Percentiles rank a stretch among this genome's conserved stretches.
Evolutionary conservation across 35 echinoderm and acorn worm genomes (phyloP).

Genomic region (Heliocidaris erythrogramma): DNA sequence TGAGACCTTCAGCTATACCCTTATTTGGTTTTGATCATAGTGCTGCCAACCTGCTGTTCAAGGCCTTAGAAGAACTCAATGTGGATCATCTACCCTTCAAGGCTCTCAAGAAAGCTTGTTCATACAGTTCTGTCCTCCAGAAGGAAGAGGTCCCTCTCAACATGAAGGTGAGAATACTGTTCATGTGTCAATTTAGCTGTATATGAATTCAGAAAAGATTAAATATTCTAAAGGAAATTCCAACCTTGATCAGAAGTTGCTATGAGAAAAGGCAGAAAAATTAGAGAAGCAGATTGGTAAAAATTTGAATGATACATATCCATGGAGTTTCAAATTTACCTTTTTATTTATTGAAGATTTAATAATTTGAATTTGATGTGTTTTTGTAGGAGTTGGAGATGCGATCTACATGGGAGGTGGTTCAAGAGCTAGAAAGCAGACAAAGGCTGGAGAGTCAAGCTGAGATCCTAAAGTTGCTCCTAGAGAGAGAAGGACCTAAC

Average conservation of each 20-base stretch:
- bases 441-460: slow-evolving; percentile 55
- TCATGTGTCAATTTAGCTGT: no score
- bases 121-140: not conserved
- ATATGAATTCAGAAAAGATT: no score
- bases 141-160: slow-evolving; percentile 53
- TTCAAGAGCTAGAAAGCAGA: slow-evolving; percentile 53
- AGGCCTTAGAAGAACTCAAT: slow-evolving; percentile 70
- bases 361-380: no score
- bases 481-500: slow-evolving; percentile 74
- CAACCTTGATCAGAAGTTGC: no score
- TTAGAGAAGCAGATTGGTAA: no score
- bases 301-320: no score
- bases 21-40: not conserved
- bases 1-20: no score
- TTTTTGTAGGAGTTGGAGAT: not conserved
- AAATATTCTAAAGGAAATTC: no score
- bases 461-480: slow-evolving; percentile 60
- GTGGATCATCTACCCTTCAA: slow-evolving; percentile 70
- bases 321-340: no score
- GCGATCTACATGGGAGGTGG: slow-evolving; percentile 72
- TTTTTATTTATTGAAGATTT: no score
- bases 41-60: slow-evolving; percentile 69
- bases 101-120: slow-evolving; percentile 22
- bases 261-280: no score
- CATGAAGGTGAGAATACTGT: slow-evolving; percentile 48